Evolutionary conservation across 2,797 vertebrate species (phyloP), one percentile per base, ranked within the genome.

Genomic region (Schizopygopsis pylzovi): DNA sequence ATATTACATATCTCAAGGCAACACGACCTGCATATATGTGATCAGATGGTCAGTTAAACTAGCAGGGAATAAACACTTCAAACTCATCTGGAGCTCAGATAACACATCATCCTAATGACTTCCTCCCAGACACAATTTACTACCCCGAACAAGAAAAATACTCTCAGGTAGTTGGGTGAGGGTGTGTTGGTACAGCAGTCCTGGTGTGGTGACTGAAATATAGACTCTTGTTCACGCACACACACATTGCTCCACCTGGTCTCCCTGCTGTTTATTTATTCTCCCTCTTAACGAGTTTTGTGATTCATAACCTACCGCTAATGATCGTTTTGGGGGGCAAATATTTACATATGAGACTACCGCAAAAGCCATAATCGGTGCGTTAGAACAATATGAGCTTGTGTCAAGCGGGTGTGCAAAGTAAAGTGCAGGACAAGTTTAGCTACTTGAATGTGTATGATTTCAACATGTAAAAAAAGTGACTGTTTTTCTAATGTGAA

Each of bases 261-360:
- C 79, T 85, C 87, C 88, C 76, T 10, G 61, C 90, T 94, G 94
- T 95, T 95, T 95, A 94, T 96, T 95, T 95, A 93, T 91, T 91
- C 90, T 92, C 86, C 87, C 71, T 90, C 92, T 93, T 92, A 93
- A 94, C 90, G 86, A 94, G 92, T 90, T 88, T 93, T 93, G 92
- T 93, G 92, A 95, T 93, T 94, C 93, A 94, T 93, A 93, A 94
- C 91, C 85, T 67, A 16, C 63, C 9, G 43, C 89, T 92, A 93
- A 93, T 89, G 73, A 92, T 90, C 91, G 90, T 90, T 85, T 89
- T 90, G 71, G 92, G 92, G 91, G 85, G 90, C 87, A 93, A 94
- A 92, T 94, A 92, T 94, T 94, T 95, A 93, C 61, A 37, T 79
- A 41, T 16, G 73, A 81, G 49, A 52, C 65, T 41, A 43, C 72